Evolutionary conservation across 2,888 invertebrate genomes (phyloP).

Genomic region (Fragum fragum): DNA sequence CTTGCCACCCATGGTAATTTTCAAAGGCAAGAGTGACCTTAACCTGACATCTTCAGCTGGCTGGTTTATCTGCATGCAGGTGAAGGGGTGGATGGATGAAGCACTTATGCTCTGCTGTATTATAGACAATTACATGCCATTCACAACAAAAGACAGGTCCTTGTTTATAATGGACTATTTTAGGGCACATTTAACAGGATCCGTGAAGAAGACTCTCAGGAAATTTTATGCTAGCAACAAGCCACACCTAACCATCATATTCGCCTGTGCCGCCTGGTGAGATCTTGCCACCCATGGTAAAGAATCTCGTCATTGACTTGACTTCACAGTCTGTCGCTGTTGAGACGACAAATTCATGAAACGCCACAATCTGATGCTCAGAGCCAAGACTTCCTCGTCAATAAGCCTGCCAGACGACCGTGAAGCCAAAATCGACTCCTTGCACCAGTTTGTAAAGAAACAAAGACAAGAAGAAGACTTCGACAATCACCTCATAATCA

Average conservation of each 20-base stretch:
- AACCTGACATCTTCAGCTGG: constrained; percentile 13
- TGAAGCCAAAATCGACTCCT: constrained; percentile 26
- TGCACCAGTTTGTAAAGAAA: constrained; percentile 33
- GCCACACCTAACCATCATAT: too few species aligned
- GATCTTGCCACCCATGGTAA: too few species aligned
- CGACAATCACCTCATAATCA: constrained; percentile 41
- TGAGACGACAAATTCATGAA: constrained; percentile 40
- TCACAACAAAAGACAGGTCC: constrained; percentile 34
- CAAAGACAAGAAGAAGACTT: constrained; percentile 45
- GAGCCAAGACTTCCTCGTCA: constrained; percentile 44
- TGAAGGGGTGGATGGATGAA: constrained; percentile 49
- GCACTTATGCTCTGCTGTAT: constrained; percentile 37
- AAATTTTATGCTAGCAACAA: too few species aligned
- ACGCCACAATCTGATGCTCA: constrained; percentile 23
- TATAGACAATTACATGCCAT: constrained; percentile 16
- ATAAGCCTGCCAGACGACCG: constrained; percentile 40
- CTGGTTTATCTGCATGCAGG: constrained; percentile 40
- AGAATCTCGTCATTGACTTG: not conserved
- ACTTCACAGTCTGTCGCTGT: constrained; percentile 38
- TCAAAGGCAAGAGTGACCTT: constrained; percentile 42
- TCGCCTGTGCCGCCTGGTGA: too few species aligned
- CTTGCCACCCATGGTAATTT: constrained; percentile 48
- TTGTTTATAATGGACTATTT: constrained; percentile 46
- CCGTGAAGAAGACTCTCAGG: too few species aligned
- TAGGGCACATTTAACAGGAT: too few species aligned